Conservation (phyloP, 92 coral and sea anemone genomes). For the Porites cylindrica region DNA sequence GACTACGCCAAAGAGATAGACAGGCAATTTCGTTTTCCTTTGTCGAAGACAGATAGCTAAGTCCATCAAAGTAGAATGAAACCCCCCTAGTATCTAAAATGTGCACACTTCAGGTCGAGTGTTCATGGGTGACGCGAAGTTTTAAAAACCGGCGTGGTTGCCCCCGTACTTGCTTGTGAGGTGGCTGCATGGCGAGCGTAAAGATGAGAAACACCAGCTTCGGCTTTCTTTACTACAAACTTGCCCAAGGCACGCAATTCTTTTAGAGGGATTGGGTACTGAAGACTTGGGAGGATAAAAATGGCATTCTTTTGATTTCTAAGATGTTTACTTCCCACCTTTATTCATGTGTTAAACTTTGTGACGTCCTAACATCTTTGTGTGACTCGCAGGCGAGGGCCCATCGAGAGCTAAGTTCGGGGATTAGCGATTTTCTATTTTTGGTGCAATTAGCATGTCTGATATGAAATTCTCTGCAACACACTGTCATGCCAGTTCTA, state of each 20-base stretch:
- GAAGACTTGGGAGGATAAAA: neutral
- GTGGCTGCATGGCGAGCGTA: too few relatives aligned
- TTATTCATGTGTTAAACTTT: neutral
- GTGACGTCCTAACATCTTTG: neutral
- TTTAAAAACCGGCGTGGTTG: too few relatives aligned
- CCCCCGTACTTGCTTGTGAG: too few relatives aligned
- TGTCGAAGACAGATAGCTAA: too few relatives aligned
- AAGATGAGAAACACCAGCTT: too few relatives aligned
- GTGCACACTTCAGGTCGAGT: too few relatives aligned
- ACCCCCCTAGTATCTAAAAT: too few relatives aligned
- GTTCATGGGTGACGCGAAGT: too few relatives aligned
- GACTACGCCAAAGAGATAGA: too few relatives aligned
- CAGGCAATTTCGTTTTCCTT: too few relatives aligned
- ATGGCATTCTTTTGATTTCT: neutral
- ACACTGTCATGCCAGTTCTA: neutral
- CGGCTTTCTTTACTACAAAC: too few relatives aligned
- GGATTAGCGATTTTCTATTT: conserved; percentile 5
- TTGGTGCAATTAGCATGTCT: neutral
- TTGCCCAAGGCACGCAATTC: neutral
- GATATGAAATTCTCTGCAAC: neutral
- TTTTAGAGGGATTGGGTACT: neutral
- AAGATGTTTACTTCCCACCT: neutral
- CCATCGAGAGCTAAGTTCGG: neutral
- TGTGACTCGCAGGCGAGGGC: neutral
- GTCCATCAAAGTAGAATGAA: too few relatives aligned